Evolutionary conservation across 2,113 vertebrate species (phyloP), one percentile per base, ranked within the genome.

Genomic region (Lonchura striata): DNA sequence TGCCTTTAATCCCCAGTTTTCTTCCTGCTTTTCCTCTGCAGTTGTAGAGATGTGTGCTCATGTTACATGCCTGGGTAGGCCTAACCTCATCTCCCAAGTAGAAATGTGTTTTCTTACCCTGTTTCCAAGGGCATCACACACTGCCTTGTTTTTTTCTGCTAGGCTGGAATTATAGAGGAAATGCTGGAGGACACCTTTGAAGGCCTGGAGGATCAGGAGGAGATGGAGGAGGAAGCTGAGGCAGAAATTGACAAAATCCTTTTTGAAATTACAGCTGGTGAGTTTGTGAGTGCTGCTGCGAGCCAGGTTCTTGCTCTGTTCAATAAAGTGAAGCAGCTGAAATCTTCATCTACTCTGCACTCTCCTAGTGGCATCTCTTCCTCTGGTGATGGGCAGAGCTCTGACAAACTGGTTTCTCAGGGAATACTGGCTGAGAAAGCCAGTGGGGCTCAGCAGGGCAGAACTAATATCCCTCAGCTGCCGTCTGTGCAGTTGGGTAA

Each of bases 101-200:
- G 37, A 72, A 35, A 3, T 4, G 4, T 4, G 1, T 42, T 18
- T 35, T 39, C 82, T 82, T 27, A 7, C 35, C 37, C 20, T 17
- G 37, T 71, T 71, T 22, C 69, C 61, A 14, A 35, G 31, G 53
- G 37, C 17, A 16, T 92, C 49, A 90, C 4, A 0, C 0, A 0
- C 59, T 89, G 60, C 81, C 23, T 88, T 70, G 72, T 30, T 90
- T 30, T 95, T 56, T 79, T 31, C 82, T 75, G 61, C 81, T 89
- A 99, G 99, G 99, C 99, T 87, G 99, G 99, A 20, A 99, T 99
- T 79, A 99, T 99, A 97, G 99, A 99, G 93, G 99, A 99, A 76
- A 99, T 99, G 99, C 78, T 99, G 82, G 99, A 99, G 90, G 99
- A 99, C 84, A 99, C 99, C 5, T 98, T 99, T 96, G 99, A 99